Evolutionary conservation across 2,888 invertebrate species (phyloP).

Genomic region (Caenorhabditis sp.): DNA sequence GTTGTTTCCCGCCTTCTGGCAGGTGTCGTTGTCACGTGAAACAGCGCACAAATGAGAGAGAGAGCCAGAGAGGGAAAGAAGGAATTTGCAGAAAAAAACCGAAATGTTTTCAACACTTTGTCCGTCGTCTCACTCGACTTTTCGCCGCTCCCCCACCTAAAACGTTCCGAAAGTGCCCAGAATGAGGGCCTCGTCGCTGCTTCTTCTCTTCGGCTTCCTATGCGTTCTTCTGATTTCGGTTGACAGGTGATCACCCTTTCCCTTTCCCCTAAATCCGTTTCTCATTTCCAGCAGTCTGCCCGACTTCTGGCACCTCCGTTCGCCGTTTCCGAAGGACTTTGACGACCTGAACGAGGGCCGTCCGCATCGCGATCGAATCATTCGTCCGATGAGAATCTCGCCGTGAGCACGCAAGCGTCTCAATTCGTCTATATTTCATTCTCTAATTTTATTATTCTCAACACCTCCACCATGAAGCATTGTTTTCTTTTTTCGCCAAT

Average conservation of each 20-base stretch:
- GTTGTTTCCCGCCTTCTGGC: slow-evolving; percentile 31
- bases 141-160: not conserved
- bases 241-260: slow-evolving; percentile 21
- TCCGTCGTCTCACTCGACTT: slow-evolving; percentile 8
- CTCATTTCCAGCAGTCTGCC: slow-evolving; percentile 50
- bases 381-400: slow-evolving; percentile 40
- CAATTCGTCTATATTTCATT: not conserved
- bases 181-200: slow-evolving; percentile 18
- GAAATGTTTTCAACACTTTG: slow-evolving; percentile 51
- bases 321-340: slow-evolving; percentile 54
- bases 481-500: not conserved
- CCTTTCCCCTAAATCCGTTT: not conserved
- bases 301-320: slow-evolving; percentile 45
- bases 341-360: slow-evolving; percentile 32
- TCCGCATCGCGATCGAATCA: slow-evolving; percentile 19
- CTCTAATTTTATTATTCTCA: not conserved
- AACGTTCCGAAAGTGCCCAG: slow-evolving; percentile 12
- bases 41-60: slow-evolving; percentile 4
- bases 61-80: slow-evolving; percentile 12
- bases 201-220: slow-evolving; percentile 10
- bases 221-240: slow-evolving; percentile 32
- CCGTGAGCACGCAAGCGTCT: not conserved
- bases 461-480: slow-evolving; percentile 4
- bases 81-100: slow-evolving; percentile 41
- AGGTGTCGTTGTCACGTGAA: slow-evolving; percentile 20